phyloP scores from a whole-genome alignment of 2,113 vertebrate species.

The Otolemur garnettii region DNA sequence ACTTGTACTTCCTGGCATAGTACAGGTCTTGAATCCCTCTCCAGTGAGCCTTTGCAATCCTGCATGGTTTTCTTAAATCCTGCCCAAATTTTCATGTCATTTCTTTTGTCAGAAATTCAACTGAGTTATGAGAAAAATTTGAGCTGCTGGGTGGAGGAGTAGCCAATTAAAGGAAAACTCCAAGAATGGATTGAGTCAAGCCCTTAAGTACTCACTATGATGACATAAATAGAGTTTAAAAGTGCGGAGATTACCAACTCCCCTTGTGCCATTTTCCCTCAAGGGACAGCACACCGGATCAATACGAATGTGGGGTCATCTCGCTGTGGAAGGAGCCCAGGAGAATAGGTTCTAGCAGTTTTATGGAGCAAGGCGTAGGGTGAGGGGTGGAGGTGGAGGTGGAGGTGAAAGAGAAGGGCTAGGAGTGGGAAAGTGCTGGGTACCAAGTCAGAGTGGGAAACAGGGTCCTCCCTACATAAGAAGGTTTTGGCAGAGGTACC shows the following conservation, averaged over 20 bases:
- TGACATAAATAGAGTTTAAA: neutral
- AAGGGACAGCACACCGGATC: neutral
- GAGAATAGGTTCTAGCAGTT: neutral
- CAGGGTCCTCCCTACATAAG: neutral
- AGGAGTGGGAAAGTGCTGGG: neutral
- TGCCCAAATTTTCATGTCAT: neutral
- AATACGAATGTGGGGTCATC: fast-evolving
- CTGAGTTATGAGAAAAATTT: neutral
- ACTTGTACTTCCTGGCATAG: neutral
- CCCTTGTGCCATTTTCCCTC: too few relatives aligned
- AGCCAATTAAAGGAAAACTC: neutral
- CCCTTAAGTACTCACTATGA: neutral
- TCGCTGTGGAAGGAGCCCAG: neutral
- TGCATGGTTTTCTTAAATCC: neutral
- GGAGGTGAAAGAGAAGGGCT: too few relatives aligned
- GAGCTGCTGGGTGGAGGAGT: too few relatives aligned
- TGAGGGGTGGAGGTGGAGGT: too few relatives aligned
- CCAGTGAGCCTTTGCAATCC: neutral
- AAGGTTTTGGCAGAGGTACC: neutral
- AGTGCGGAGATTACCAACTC: fast-evolving
- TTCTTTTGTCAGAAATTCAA: neutral
- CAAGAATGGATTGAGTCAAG: neutral
- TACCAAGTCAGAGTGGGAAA: neutral
- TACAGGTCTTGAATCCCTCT: neutral
- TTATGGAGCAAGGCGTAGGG: fast-evolving